Evolutionary conservation across 2,888 invertebrate species (phyloP).

Genomic region (Archips crataeganus): DNA sequence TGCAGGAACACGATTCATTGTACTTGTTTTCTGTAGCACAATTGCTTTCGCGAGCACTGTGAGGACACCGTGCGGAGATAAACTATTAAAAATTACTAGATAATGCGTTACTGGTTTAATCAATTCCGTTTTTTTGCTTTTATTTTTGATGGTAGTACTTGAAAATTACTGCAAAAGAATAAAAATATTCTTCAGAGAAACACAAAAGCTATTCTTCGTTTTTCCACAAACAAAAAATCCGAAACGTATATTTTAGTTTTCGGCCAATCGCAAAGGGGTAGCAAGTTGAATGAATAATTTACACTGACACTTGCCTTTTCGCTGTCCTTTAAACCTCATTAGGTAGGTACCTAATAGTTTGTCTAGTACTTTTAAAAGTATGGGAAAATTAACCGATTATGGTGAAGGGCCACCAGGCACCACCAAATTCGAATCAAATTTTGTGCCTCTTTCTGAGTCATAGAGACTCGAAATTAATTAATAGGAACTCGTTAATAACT

Average conservation of each 20-base stretch:
- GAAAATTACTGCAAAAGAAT: conserved; percentile 21
- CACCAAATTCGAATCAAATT: no score
- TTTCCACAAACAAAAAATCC: background rate
- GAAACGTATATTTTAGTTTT: background rate
- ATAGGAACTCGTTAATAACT: no score
- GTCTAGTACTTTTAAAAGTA: no score
- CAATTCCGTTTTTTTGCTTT: conserved; percentile 29
- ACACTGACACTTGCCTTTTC: no score
- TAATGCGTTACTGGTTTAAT: conserved; percentile 26
- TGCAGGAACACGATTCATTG: conserved; percentile 36
- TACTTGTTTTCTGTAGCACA: conserved; percentile 17
- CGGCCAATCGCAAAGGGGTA: background rate
- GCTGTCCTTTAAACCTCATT: no score
- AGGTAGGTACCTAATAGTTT: no score
- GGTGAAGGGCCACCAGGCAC: no score
- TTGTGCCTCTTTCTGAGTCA: no score
- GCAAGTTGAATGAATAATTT: no score
- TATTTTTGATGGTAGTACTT: conserved; percentile 10
- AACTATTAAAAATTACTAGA: conserved; percentile 11
- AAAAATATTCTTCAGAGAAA: background rate
- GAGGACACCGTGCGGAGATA: background rate
- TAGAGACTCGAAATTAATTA: no score
- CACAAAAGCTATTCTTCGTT: background rate
- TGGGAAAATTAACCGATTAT: no score
- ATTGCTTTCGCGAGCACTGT: background rate